phyloP scores from a whole-genome alignment of 2,888 invertebrate genomes.

The Sarcophaga caerulescens region DNA sequence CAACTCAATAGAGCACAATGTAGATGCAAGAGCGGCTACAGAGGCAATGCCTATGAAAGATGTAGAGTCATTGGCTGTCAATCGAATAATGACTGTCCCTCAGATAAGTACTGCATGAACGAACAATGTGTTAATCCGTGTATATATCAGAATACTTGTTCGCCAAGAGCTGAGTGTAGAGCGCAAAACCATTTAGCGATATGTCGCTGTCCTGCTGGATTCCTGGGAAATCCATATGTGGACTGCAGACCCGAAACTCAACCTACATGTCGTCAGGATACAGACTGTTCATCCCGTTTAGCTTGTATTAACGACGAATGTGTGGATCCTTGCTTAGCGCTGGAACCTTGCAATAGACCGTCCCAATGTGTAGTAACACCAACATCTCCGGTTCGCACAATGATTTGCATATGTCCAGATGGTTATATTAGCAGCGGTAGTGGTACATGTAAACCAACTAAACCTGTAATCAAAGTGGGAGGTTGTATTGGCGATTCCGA shows the following conservation, averaged over 20 bases:
- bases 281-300: constrained; percentile 89
- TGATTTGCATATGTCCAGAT: constrained; percentile 94
- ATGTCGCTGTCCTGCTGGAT: constrained; percentile 91
- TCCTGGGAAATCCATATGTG: constrained; percentile 90
- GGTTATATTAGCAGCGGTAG: constrained; percentile 93
- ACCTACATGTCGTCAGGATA: constrained; percentile 90
- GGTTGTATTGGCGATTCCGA: constrained; percentile 90
- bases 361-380: constrained; percentile 91
- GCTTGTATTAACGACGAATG: constrained; percentile 92
- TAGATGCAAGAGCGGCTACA: constrained; percentile 90
- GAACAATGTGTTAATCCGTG: constrained; percentile 94
- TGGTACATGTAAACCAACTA: constrained; percentile 89
- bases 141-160: constrained; percentile 88
- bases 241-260: constrained; percentile 88
- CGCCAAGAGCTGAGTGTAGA: constrained; percentile 89
- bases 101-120: constrained; percentile 91
- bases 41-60: constrained; percentile 88
- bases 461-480: constrained; percentile 84
- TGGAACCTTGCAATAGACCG: constrained; percentile 90
- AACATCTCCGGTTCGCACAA: constrained; percentile 91
- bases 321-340: constrained; percentile 89
- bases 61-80: constrained; percentile 91
- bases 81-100: constrained; percentile 93
- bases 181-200: constrained; percentile 91
- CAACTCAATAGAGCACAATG: constrained; percentile 89